Conservation (phyloP, 1,140 invertebrate species). For the Portunus trituberculatus region DNA sequence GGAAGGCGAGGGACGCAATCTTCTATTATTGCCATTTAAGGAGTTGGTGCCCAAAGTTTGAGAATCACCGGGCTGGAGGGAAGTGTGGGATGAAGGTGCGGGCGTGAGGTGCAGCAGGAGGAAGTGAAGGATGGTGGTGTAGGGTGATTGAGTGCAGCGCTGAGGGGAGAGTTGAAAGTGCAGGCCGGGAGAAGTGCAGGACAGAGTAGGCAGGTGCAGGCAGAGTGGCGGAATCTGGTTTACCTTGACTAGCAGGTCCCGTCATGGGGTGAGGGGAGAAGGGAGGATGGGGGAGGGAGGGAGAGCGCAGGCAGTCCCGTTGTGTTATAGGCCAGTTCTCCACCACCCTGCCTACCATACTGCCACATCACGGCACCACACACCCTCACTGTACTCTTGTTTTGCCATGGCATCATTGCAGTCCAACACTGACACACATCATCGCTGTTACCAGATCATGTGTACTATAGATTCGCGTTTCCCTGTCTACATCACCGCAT, state of each 20-base stretch:
- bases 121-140: not conserved
- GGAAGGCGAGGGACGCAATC: no score
- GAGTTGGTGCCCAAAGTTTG: no score
- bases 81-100: no score
- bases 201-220: not conserved
- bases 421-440: no score
- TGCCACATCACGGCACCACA: not conserved
- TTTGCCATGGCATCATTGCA: no score
- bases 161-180: not conserved
- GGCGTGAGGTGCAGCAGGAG: no score
- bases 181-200: not conserved
- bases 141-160: not conserved
- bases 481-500: not conserved
- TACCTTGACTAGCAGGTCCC: not conserved
- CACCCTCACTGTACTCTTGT: not conserved
- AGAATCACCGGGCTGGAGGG: no score
- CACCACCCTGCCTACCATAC: not conserved
- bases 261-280: not conserved
- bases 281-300: not conserved
- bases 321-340: not conserved
- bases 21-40: no score
- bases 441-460: no score
- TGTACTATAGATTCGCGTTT: no score
- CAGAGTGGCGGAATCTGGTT: conserved; percentile 16
- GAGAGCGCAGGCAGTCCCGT: not conserved